Evolutionary conservation across 2,888 invertebrate species (phyloP).

Genomic region (Meiosimyza platycephala): DNA sequence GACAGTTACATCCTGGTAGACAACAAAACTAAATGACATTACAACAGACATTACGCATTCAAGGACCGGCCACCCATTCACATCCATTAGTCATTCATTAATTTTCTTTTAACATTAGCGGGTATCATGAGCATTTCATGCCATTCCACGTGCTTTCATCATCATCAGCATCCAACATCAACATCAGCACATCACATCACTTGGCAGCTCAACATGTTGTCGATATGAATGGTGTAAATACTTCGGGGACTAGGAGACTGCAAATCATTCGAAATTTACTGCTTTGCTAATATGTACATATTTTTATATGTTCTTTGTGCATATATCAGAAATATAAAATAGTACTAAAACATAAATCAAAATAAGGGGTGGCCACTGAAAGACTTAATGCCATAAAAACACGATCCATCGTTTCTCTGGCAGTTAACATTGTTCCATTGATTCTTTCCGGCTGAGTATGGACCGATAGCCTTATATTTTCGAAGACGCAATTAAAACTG

Average conservation of each 20-base stretch:
- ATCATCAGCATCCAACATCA: constrained; percentile 21
- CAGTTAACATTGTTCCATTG: too few species aligned
- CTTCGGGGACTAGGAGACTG: not conserved
- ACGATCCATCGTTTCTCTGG: too few species aligned
- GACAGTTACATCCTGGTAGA: not conserved
- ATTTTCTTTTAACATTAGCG: constrained; percentile 19
- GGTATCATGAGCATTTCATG: constrained; percentile 13
- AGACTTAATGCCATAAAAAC: too few species aligned
- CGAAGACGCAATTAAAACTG: too few species aligned
- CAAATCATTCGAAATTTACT: not conserved
- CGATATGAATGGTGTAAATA: not conserved
- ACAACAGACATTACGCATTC: not conserved
- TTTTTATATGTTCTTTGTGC: too few species aligned
- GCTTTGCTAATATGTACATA: too few species aligned
- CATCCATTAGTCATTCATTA: constrained; percentile 8
- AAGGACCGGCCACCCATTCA: constrained; percentile 17
- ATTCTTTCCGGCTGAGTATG: too few species aligned
- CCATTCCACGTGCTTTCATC: constrained; percentile 19
- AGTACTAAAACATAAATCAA: too few species aligned
- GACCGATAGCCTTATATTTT: too few species aligned
- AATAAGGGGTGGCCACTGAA: too few species aligned
- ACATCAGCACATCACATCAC: constrained; percentile 18
- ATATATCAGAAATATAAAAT: too few species aligned
- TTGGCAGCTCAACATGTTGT: constrained; percentile 10
- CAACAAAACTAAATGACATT: constrained; percentile 3